Percentiles rank a stretch among this genome's conserved stretches.
phyloP scores from a whole-genome alignment of 2,888 invertebrate species.

The Polydrusus cervinus region DNA sequence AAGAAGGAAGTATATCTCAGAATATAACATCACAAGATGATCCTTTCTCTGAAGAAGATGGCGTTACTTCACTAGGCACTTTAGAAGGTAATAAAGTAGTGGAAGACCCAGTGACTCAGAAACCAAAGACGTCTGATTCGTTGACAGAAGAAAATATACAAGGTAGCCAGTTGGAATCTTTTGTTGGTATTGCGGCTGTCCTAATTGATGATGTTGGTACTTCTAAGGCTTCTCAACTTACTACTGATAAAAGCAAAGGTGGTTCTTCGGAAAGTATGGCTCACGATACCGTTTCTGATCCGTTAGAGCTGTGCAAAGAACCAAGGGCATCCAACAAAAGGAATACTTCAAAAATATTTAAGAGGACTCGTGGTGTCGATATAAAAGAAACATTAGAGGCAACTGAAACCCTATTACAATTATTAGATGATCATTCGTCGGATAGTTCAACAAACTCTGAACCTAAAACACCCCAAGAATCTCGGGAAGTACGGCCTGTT shows the following conservation, averaged over 20 bases:
- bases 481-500: not conserved
- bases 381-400: too few relatives aligned
- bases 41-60: not conserved
- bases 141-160: too few relatives aligned
- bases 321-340: too few relatives aligned
- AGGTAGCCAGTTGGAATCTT: too few relatives aligned
- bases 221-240: not conserved
- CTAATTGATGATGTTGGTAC: not conserved
- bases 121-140: too few relatives aligned
- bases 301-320: not conserved
- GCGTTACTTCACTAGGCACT: not conserved
- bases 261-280: not conserved
- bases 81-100: too few relatives aligned
- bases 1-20: not conserved
- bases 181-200: not conserved
- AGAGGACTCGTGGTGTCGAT: too few relatives aligned
- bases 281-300: not conserved
- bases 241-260: too few relatives aligned
- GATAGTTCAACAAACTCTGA: not conserved
- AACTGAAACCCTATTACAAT: too few relatives aligned
- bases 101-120: too few relatives aligned
- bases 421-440: too few relatives aligned
- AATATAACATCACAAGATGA: not conserved
- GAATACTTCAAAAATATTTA: too few relatives aligned
- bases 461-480: not conserved